Base-by-base conservation (phyloP, 2,888 invertebrate species). In the Tenthredo notha region DNA sequence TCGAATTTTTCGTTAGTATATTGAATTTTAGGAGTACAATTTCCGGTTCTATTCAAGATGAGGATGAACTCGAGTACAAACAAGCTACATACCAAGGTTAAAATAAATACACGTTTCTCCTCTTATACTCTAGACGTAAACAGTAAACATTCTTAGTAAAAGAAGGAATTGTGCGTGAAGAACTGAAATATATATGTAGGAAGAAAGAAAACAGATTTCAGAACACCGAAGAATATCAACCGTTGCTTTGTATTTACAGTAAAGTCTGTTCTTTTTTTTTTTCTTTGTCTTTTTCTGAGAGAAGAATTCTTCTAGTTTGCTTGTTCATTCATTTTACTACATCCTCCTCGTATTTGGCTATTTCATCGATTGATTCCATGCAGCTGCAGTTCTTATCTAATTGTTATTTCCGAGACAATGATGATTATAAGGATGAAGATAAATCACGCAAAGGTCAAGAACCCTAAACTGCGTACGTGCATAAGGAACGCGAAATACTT, bases 401-500 rank as follows among this genome's bases (percentile, higher is more conserved):
- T 25, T 75, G n/a, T 29, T 12, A 75, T 21, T 25, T 75, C 75
- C 47, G 29, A 15, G 21, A 33, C n/a, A 10, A 61, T 9, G 7
- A 61, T 61, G 10, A 25, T 7, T 2, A 33, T 29, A 7, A 40
- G 12, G 61, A 80, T 61, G 18, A 18, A 75, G 12, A 75, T n/a
- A 37, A 83, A 33, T 0, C 43, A 29, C 12, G 43, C 18, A 65
- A 65, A 82, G 82, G 82, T 82, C 82, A 43, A 43, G 82, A 82
- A 82, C 61, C 61, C 18, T 40, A 70, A 83, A 37, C 29, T n/a
- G 40, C 77, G 33, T 54, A 50, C 54, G 50, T 54, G 37, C 37
- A 1, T 0, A 33, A 50, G 40, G 29, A 29, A 25, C 5, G 83
- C 33, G 33, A 67, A 50, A 83, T n/a, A n/a, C n/a, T n/a, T n/a